Evolutionary conservation across 2,113 vertebrate species (phyloP).

Genomic region (Tachysurus fulvidraco): DNA sequence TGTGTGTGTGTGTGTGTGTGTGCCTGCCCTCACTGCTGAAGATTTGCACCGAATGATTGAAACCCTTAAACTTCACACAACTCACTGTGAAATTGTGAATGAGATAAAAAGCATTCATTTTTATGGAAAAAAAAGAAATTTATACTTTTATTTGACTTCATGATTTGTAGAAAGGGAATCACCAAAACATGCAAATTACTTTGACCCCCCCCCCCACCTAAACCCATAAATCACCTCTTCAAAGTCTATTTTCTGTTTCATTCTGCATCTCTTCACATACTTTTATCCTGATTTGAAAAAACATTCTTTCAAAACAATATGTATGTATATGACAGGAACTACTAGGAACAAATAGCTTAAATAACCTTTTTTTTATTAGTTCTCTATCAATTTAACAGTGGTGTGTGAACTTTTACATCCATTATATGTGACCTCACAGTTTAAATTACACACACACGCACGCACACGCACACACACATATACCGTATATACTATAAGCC

Average conservation of each 20-base stretch:
- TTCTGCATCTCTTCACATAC: neutral
- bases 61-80: neutral
- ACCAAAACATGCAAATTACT: neutral
- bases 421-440: no score
- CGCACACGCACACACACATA: no score
- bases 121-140: neutral
- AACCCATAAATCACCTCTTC: neutral
- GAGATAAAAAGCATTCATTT: neutral
- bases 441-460: no score
- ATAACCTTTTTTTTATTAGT: neutral
- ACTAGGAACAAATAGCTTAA: neutral
- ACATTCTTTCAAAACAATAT: neutral
- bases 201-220: neutral
- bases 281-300: neutral
- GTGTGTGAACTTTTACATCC: no score
- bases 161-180: neutral
- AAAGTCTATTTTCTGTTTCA: constrained; percentile 17
- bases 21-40: neutral
- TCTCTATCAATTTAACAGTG: neutral
- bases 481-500: no score
- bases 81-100: neutral
- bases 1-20: neutral
- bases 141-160: neutral
- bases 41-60: neutral
- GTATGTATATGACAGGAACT: neutral